Evolutionary conservation across 2,113 vertebrate genomes (phyloP).

Genomic region (Cyphomyrus plagiostoma): DNA sequence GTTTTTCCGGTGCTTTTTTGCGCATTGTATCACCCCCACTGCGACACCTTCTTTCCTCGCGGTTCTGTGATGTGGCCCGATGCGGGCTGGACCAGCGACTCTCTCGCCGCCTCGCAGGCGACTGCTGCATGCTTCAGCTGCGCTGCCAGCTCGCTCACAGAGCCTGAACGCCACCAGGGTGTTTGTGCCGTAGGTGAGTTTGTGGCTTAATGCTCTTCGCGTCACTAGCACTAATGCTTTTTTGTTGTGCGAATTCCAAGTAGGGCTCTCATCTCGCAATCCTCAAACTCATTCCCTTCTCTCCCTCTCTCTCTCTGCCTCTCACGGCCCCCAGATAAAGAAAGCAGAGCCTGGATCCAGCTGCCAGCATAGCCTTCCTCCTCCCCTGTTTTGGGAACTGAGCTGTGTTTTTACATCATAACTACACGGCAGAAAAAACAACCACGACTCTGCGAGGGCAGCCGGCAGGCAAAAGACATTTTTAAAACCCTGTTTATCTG

Average conservation of each 20-base stretch:
- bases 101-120: background rate
- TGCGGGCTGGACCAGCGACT: background rate
- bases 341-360: background rate
- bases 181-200: background rate
- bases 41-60: background rate
- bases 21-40: background rate
- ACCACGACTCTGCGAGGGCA: slow-evolving; percentile 15
- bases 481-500: slow-evolving; percentile 22
- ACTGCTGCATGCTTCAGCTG: background rate
- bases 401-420: slow-evolving; percentile 19
- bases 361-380: background rate
- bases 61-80: background rate
- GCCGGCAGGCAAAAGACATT: slow-evolving; percentile 3
- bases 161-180: background rate
- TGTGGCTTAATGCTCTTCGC: background rate
- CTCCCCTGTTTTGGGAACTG: slow-evolving; percentile 22
- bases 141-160: background rate
- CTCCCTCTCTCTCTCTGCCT: too few relatives aligned
- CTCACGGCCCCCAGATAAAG: background rate
- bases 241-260: background rate
- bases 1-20: background rate
- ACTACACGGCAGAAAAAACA: slow-evolving; percentile 25
- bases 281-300: background rate
- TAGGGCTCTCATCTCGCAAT: background rate
- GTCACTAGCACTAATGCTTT: background rate